These are phyloP conservation scores for Holothuria glaberrima DNA, from an alignment of 35 echinoderm and acorn worm species.

Conservation along the genomic window DNA sequence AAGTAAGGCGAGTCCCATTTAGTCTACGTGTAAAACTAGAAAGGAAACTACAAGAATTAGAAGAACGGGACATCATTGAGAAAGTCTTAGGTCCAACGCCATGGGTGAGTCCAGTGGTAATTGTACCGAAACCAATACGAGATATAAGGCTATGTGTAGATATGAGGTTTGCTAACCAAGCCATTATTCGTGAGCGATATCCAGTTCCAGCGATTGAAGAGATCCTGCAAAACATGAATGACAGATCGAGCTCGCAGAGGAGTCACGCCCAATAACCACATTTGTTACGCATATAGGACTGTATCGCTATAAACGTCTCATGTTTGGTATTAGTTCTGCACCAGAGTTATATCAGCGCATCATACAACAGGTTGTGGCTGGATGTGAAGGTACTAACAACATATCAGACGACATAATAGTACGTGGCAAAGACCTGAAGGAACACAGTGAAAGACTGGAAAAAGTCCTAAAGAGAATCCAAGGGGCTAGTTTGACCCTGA, in stretches of 20 bases:
- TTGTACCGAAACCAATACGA: constrained; percentile 46
- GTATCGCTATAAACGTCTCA: constrained; percentile 61
- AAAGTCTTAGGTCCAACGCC: constrained; percentile 25
- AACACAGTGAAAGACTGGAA: constrained; percentile 52
- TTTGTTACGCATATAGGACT: constrained; percentile 55
- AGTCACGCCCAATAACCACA: constrained; percentile 57
- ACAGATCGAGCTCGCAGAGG: constrained; percentile 37
- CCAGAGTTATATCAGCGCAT: constrained; percentile 60
- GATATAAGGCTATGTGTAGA: constrained; percentile 50
- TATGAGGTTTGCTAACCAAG: constrained; percentile 52
- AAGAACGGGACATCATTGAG: constrained; percentile 14
- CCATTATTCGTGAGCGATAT: constrained; percentile 55
- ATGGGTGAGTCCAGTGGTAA: constrained; percentile 50
- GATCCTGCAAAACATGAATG: constrained; percentile 53
- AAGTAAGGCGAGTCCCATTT: constrained; percentile 5
- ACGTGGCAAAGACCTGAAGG: constrained; percentile 11
- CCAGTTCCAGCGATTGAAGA: constrained; percentile 75
- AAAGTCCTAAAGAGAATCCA: constrained; percentile 37
- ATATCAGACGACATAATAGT: constrained; percentile 76
- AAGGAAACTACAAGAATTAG: constrained; percentile 1
- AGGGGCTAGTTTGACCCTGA: constrained; percentile 34
- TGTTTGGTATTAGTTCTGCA: constrained; percentile 70
- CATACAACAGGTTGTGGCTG: constrained; percentile 47
- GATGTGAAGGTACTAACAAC: constrained; percentile 55
- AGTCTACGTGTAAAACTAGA: neutral